Evolutionary conservation across 2,113 vertebrate species (phyloP).

Genomic region (Saccopteryx bilineata): DNA sequence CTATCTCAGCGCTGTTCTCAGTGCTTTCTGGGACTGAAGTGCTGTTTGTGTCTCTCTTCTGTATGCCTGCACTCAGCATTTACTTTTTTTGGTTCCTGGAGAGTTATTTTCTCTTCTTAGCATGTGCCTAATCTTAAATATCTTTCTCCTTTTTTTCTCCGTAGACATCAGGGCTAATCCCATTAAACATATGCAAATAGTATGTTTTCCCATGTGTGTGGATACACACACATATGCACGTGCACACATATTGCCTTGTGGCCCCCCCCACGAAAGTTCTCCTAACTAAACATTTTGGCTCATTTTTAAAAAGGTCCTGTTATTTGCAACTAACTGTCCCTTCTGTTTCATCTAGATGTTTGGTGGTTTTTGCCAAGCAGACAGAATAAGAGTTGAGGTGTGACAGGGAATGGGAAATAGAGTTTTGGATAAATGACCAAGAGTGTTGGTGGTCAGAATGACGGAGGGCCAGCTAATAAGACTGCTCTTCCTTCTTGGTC

Average conservation of each 20-base stretch:
- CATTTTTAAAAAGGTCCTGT: slow-evolving; percentile 47
- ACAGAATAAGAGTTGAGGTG: background rate
- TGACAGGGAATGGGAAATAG: background rate
- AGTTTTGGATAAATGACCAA: background rate
- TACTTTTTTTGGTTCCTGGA: background rate
- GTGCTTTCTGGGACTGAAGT: slow-evolving; percentile 43
- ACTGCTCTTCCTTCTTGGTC: background rate
- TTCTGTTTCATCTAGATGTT: background rate
- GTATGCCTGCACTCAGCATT: slow-evolving; percentile 13
- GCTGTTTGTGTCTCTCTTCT: background rate
- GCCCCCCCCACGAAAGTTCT: background rate
- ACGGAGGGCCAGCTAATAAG: background rate
- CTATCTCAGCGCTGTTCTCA: background rate
- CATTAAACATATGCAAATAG: slow-evolving; percentile 40
- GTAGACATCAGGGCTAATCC: slow-evolving; percentile 69
- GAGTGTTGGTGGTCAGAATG: background rate
- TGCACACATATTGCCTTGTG: background rate
- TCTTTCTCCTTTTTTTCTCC: slow-evolving; percentile 40
- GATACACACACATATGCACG: background rate
- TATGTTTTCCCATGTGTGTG: background rate
- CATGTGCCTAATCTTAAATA: slow-evolving; percentile 78
- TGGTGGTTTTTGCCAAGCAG: slow-evolving; percentile 44
- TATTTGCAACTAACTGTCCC: background rate
- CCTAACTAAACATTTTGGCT: background rate
- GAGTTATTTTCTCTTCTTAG: slow-evolving; percentile 65